Base-by-base conservation (phyloP, 2,113 vertebrate genomes). In the Cromileptes altivelis region DNA sequence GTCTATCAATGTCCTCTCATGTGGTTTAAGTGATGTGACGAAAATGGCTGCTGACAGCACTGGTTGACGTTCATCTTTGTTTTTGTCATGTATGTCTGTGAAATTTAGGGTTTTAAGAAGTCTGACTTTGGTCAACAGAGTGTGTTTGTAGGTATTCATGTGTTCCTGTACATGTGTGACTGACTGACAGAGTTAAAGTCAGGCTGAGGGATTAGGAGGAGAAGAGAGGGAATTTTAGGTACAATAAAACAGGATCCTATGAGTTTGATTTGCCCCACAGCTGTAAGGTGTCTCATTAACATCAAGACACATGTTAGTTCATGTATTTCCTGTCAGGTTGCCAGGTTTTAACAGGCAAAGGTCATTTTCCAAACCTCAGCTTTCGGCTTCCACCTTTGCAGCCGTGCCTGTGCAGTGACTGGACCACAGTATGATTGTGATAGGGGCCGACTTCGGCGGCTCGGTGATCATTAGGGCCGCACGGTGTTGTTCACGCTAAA, bases 381-480 rank as follows among this genome's bases (percentile, higher is more conserved):
- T 84, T 84, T 72, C 23, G 30, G 55, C 85, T 89, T 86, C 74
- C 49, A 9, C 8, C 64, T 61, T 56, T 56, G 57, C 52, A 57
- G 60, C 82, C 45, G 21, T 33, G 40, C 49, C 71, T 69, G 71
- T 57, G 77, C 65, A 61, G 83, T 7, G 87, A 80, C 88, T 65
- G 80, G 82, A 87, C 79, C 67, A 33, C 67, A 45, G 81, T 65
- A 83, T 85, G 82, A 81, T 77, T 84, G 81, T 82, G 73, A 79
- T 76, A n/a, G 75, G 80, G 78, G 82, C 47, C 23, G 84, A 86
- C 88, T 82, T 78, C 9, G 52, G 78, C 68, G 57, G 86, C 86
- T 81, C n/a, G 76, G 88, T 9, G 78, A 91, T 93, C 89, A 73
- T 93, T 92, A 92, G 78, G 79, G 86, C 89, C 73, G 33, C 60